phyloP scores from a whole-genome alignment of 2,797 vertebrate species.

The Arrhamphus sclerolepis region DNA sequence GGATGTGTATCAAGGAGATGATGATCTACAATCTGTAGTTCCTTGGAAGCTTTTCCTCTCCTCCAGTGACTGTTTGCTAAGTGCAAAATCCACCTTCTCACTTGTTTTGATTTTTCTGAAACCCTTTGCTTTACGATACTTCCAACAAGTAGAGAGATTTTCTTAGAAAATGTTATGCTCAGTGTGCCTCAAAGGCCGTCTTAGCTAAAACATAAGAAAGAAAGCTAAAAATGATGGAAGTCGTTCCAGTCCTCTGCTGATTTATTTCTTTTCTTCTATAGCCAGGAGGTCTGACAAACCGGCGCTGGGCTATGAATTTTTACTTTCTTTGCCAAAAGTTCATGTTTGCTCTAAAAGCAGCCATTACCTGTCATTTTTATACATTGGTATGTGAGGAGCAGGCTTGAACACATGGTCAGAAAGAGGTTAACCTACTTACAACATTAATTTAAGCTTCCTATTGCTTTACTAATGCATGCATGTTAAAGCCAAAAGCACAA shows the following conservation, averaged over 20 bases:
- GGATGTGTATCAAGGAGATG: conserved; percentile 20
- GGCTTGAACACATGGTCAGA: conserved; percentile 42
- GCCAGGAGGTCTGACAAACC: conserved; percentile 69
- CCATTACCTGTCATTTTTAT: conserved; percentile 68
- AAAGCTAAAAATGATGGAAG: conserved; percentile 62
- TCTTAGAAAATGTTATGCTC: conserved; percentile 27
- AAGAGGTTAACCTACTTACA: conserved; percentile 20
- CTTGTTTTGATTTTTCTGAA: conserved; percentile 20
- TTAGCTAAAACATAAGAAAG: conserved; percentile 63
- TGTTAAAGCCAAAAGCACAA: conserved; percentile 6
- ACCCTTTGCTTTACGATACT: conserved; percentile 25
- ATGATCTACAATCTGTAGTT: conserved; percentile 21
- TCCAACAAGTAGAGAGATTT: conserved; percentile 35
- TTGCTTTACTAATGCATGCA: conserved; percentile 24
- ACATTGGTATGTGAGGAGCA: conserved; percentile 33
- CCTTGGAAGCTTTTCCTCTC: conserved; percentile 8
- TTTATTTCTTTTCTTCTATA: conserved; percentile 58
- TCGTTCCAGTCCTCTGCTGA: conserved; percentile 56
- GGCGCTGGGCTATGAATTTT: conserved; percentile 68
- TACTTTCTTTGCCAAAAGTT: conserved; percentile 65
- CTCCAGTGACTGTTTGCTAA: conserved; percentile 13
- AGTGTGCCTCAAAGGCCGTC: conserved; percentile 36
- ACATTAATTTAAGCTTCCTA: conserved; percentile 11
- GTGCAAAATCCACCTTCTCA: conserved; percentile 18
- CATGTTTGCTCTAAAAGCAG: conserved; percentile 59